Base-by-base conservation (phyloP, 2,888 invertebrate genomes). In the Danaus chrysippus region DNA sequence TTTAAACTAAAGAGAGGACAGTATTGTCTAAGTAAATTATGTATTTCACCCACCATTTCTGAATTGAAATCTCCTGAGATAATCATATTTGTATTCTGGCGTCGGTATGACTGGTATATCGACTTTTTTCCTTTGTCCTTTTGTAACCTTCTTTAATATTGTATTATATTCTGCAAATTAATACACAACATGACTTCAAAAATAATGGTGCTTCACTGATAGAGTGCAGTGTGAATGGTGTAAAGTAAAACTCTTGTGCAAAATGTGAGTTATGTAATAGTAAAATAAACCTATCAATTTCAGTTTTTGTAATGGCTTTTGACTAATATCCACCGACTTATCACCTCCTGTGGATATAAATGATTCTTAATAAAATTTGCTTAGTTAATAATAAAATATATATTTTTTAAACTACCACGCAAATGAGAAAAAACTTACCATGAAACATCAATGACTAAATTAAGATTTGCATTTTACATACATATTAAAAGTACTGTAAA, bases 341-440 rank as follows among this genome's bases (percentile, higher is more conserved):
- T 17, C 49, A n/a, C 49, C 49, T 17, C 49, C 49, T 49, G 49
- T 17, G 17, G 23, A 49, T 49, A 17, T 49, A 49, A 49, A 49
- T 11, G 17, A 17, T 11, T 49, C 17, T 17, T 15, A 49, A 17
- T 17, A 49, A 15, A 17, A 10, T 1, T 49, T 15, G 1, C 1
- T 10, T 8, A 46, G 5, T 46, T 17, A 1, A 17, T 17, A 49
- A 17, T 49, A 2, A 3, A 10, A 49, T 49, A 49, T n/a, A 9
- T 49, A 17, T 49, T 15, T 49, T 8, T 3, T 17, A 49, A 6
- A 17, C 10, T 46, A 46, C 13, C 10, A 49, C 17, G 10, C 15
- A 49, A 49, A 49, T 49, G 23, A 34, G 23, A 49, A 49, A 49
- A 49, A 17, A 49, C 49, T 49, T 49, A 49, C 49, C 49, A 49